phyloP scores from a whole-genome alignment of 2,797 vertebrate genomes.

The Zalophus californianus region DNA sequence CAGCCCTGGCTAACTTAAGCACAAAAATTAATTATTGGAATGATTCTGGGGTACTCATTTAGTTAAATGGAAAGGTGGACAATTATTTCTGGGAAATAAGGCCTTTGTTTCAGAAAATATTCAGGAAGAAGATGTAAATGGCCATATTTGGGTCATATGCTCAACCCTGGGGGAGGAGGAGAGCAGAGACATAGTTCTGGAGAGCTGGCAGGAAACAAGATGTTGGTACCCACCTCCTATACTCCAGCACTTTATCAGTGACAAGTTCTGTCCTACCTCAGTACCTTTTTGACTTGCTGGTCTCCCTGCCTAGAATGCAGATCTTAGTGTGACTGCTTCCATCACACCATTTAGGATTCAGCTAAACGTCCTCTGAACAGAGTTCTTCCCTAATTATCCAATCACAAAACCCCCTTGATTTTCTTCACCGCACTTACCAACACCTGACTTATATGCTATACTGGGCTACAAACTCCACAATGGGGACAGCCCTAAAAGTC shows the following conservation, averaged over 20 bases:
- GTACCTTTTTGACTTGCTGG: background rate
- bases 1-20: background rate
- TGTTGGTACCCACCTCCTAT: background rate
- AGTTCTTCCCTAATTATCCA: background rate
- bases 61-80: background rate
- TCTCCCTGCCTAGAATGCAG: background rate
- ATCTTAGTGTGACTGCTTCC: background rate
- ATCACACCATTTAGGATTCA: background rate
- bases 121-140: background rate
- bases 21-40: background rate
- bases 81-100: background rate
- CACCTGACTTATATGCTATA: background rate
- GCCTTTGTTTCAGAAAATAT: background rate
- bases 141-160: background rate
- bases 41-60: background rate
- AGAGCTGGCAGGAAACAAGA: background rate
- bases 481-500: background rate
- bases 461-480: background rate
- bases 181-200: background rate
- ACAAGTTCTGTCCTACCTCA: background rate
- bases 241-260: background rate
- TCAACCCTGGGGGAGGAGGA: background rate
- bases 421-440: background rate
- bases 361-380: background rate
- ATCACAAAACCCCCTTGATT: background rate